A percentile compares a stretch with the other conserved stretches of the same genome.
Conservation (phyloP, 1,140 invertebrate genomes). For the Cyrtorhinus lividipennis region DNA sequence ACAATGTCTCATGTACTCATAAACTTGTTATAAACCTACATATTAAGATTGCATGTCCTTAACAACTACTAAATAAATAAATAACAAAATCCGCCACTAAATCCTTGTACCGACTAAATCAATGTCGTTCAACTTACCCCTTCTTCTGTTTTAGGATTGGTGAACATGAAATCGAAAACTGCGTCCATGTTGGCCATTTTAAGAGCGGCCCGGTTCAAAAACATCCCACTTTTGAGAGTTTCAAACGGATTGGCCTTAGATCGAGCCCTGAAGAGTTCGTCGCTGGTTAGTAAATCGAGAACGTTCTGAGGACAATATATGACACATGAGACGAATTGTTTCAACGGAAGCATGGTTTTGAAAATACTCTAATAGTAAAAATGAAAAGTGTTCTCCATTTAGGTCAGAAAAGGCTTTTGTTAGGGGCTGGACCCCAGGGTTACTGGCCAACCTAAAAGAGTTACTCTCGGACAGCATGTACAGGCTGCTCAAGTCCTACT, state of each 20-base stretch:
- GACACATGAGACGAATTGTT: too few species aligned
- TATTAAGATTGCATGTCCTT: too few species aligned
- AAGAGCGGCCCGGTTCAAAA: conserved; percentile 89
- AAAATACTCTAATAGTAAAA: neutral
- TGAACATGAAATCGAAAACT: conserved; percentile 84
- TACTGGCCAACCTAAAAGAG: too few species aligned
- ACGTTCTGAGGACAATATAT: conserved; percentile 21
- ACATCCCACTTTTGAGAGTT: conserved; percentile 74
- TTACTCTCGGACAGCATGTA: too few species aligned
- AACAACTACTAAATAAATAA: neutral
- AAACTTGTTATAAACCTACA: too few species aligned
- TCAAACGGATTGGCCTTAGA: conserved; percentile 87
- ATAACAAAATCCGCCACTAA: neutral
- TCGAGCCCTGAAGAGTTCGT: conserved; percentile 54
- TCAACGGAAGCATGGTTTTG: neutral
- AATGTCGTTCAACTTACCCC: conserved; percentile 35
- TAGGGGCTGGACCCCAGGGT: too few species aligned
- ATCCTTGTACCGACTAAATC: neutral
- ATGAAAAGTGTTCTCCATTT: too few species aligned
- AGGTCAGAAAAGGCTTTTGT: too few species aligned
- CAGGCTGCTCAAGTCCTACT: too few species aligned
- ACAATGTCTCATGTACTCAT: too few species aligned
- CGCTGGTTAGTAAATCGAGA: conserved; percentile 13
- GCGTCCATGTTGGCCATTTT: conserved; percentile 98
- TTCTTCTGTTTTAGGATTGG: conserved; percentile 49